These are phyloP conservation scores for Chlamydotis undulata DNA, from an alignment of 2,113 vertebrate species.

Conservation along the genomic window DNA sequence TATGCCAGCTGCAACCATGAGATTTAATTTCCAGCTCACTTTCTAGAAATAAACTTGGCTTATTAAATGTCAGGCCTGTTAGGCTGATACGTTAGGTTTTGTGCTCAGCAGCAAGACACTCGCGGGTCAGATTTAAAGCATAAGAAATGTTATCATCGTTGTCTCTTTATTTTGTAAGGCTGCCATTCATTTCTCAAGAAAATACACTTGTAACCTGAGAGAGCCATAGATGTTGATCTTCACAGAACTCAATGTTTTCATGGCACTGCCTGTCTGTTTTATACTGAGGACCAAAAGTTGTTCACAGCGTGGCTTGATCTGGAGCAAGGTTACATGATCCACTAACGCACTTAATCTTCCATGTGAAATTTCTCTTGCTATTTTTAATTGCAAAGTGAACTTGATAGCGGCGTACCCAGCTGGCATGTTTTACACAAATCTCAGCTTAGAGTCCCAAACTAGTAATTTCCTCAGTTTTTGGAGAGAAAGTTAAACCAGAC, in stretches of 20 bases:
- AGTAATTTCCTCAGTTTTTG: neutral
- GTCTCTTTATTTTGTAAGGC: neutral
- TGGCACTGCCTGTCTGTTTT: neutral
- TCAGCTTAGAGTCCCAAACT: neutral
- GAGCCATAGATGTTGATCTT: neutral
- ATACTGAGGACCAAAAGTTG: neutral
- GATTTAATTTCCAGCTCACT: slow-evolving; percentile 31
- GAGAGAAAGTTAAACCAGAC: neutral
- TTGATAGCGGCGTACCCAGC: neutral
- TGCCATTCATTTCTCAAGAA: slow-evolving; percentile 20
- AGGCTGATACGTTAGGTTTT: neutral
- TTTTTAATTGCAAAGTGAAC: slow-evolving; percentile 44
- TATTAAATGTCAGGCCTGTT: slow-evolving; percentile 36
- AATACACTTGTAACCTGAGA: neutral
- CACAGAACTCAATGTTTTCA: neutral
- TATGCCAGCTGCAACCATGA: slow-evolving; percentile 1
- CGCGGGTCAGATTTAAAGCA: neutral
- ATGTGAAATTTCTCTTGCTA: slow-evolving; percentile 36
- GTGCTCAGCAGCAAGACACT: neutral
- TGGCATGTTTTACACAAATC: neutral
- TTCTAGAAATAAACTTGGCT: slow-evolving; percentile 58
- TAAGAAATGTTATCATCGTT: neutral
- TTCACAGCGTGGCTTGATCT: neutral
- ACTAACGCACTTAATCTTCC: neutral
- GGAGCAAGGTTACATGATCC: slow-evolving; percentile 35